Evolutionary conservation across 92 coral and sea anemone species (phyloP), one percentile per base, ranked within the genome.

Genomic region (Palythoa grandiflora): DNA sequence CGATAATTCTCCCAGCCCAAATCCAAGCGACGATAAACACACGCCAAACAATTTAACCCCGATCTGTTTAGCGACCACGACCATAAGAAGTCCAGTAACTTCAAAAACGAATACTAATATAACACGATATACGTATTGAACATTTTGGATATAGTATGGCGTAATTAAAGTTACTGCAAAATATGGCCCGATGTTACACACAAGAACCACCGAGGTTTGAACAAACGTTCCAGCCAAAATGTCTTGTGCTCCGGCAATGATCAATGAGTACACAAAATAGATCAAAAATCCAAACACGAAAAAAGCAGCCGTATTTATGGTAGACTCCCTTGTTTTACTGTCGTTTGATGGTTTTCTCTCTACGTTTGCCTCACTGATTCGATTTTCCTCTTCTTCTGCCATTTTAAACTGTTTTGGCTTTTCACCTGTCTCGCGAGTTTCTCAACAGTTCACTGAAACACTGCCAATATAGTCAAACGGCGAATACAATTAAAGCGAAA

Each of bases 231-330:
- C 98, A 5, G 93, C 90, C 9, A 95, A 90, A 68, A 95, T 95
- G 39, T 95, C 98, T 85, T 95, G 96, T 39, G 98, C 96, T 37
- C 96, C 98, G 1, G 98, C 90, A 77, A 95, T 95, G 37, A 95
- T 93, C 28, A 95, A 83, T 60, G 98, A 95, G 78, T 95, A 95
- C 40, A 91, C 92, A 50, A 95, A 94, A 65, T 95, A 95, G 36
- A 95, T 91, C 78, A 95, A 75, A 63, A 95, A 93, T 1, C 98
- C 98, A 63, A 95, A 95, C 78, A 93, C 93, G 78, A 87, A 95
- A 88, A 95, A 95, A 47, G 96, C 96, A 47, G 89, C 68, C 15
- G 88, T 81, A 3, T 88, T 92, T 79, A 80, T 79, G 38, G 21
- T 10, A 20, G 86, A 81, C n/a, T 81, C 86, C 40, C 74, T 47